These are phyloP conservation scores for Polylopha cassiicola DNA, from an alignment of 2,888 invertebrate species.

Conservation along the genomic window DNA sequence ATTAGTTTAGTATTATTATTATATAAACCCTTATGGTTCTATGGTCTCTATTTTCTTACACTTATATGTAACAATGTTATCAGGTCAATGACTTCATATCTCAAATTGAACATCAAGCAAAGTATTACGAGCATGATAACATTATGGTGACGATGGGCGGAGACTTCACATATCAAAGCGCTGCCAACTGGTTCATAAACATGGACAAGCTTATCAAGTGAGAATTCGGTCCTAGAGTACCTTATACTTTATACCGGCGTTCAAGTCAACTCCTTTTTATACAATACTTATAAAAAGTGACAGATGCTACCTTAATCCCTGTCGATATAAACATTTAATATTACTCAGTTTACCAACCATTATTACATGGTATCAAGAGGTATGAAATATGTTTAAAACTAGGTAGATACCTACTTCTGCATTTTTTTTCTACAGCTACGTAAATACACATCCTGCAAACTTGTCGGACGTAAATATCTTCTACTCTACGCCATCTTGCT, in stretches of 20 bases:
- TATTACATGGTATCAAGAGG: no score
- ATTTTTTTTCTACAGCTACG: constrained; percentile 44
- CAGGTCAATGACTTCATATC: constrained; percentile 77
- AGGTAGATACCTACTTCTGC: neutral
- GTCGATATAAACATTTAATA: no score
- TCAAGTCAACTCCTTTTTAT: no score
- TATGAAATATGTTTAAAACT: no score
- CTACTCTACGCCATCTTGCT: constrained; percentile 80
- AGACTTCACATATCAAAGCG: constrained; percentile 92
- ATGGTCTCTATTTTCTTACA: no score
- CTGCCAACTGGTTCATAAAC: constrained; percentile 88
- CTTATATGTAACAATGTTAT: constrained; percentile 18
- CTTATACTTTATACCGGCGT: no score
- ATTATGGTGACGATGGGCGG: constrained; percentile 93
- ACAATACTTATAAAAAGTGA: no score
- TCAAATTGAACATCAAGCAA: constrained; percentile 79
- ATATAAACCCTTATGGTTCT: no score
- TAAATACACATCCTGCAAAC: constrained; percentile 57
- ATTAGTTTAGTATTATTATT: no score
- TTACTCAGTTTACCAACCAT: no score
- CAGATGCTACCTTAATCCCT: no score
- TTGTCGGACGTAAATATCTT: constrained; percentile 78
- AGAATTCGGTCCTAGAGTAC: no score
- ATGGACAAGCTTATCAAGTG: constrained; percentile 91
- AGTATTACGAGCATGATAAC: constrained; percentile 85